A percentile compares a stretch with the other conserved stretches of the same genome.
Conservation (phyloP, 2,797 vertebrate genomes). For the Carcharodon carcharias region DNA sequence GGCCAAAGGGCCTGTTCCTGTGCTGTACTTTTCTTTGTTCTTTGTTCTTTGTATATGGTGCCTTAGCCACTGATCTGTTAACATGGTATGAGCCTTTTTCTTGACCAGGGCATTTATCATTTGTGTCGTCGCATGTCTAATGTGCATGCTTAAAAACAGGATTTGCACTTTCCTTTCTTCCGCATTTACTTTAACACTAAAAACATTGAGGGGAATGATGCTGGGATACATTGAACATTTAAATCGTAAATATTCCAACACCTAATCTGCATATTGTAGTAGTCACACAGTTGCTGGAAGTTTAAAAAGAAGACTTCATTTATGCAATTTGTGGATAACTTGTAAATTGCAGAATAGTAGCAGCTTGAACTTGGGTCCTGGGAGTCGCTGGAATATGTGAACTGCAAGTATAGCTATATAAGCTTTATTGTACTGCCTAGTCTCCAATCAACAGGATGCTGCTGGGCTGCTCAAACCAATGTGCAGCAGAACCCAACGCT, state of each 20-base stretch:
- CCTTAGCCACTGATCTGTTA: neutral
- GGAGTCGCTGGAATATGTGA: neutral
- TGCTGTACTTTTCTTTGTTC: no score
- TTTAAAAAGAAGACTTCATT: neutral
- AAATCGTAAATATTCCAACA: neutral
- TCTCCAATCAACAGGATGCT: neutral
- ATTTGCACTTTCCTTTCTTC: neutral
- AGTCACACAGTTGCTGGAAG: neutral
- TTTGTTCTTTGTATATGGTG: neutral
- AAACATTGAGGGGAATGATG: neutral
- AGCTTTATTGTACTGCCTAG: neutral
- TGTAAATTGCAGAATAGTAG: neutral
- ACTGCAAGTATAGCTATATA: neutral
- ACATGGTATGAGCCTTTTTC: neutral
- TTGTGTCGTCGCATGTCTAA: neutral
- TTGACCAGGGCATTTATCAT: neutral
- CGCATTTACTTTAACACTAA: neutral
- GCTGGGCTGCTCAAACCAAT: neutral
- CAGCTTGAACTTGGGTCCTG: neutral
- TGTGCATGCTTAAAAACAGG: neutral
- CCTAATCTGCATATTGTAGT: neutral
- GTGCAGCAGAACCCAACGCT: neutral
- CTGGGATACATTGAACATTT: neutral
- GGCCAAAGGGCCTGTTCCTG: no score
- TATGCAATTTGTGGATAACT: neutral